Evolutionary conservation across 2,113 vertebrate genomes (phyloP), one percentile per base, ranked within the genome.

Genomic region (Quiscalus mexicanus): DNA sequence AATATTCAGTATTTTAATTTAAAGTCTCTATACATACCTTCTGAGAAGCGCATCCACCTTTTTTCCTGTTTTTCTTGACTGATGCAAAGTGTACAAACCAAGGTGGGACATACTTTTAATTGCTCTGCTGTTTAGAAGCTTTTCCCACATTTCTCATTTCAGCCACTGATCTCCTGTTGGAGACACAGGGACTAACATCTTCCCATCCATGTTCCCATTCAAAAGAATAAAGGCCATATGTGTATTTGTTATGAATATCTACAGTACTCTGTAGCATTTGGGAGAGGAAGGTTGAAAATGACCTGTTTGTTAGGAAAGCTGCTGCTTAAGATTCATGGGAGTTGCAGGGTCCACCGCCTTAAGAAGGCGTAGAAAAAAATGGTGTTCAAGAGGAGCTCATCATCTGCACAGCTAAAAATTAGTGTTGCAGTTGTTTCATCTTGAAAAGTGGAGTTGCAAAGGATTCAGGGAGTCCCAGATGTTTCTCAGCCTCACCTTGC

Each of bases 241-340:
- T 20, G 11, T 64, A 56, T 92, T 81, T 81, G 10, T 42, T 63
- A 19, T 5, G 22, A 77, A 9, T 44, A 50, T 20, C 42, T 73
- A 30, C 27, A 58, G n/a, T 9, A 45, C 21, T 44, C 39, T 5
- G 3, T 58, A 62, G 35, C 1, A 1, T 55, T 55, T 0, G 0
- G 30, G 20, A 73, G 23, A 55, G 21, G 25, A 59, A 80, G 53
- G 63, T 59, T 79, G 62, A 91, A 86, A 33, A 49, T 18, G 0
- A 45, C 28, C 24, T 5, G 0, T 22, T 35, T 68, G 15, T 69
- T 39, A 77, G 39, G 44, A 73, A 58, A 88, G 31, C 3, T 58
- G 58, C 42, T 33, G 15, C 59, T 63, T 4, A 3, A 49, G 58
- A 80, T 42, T 71, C 70, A 19, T 9, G 5, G 37, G 42, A 62